Conservation (phyloP, 2,113 vertebrate genomes). For the Microtus oregoni region DNA sequence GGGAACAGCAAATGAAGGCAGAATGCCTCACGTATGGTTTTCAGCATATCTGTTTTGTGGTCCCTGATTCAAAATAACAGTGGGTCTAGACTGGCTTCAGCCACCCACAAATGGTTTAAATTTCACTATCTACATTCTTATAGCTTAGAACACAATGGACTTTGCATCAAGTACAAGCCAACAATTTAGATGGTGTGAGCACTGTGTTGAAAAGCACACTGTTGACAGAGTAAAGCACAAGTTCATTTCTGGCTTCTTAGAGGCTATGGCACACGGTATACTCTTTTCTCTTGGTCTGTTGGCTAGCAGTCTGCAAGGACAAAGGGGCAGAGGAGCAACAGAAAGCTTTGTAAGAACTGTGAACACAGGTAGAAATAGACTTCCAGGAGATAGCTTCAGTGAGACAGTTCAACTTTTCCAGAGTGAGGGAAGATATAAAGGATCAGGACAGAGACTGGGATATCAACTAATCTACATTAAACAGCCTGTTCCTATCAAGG, state of each 20-base stretch:
- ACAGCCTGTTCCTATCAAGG: too few relatives aligned
- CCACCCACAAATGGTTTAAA: not conserved
- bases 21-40: not conserved
- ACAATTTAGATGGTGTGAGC: not conserved
- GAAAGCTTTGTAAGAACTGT: too few relatives aligned
- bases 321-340: not conserved
- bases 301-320: not conserved
- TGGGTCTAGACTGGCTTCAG: not conserved
- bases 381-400: too few relatives aligned
- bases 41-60: not conserved
- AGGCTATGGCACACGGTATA: not conserved
- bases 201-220: not conserved
- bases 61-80: not conserved
- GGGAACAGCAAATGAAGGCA: not conserved
- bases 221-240: too few relatives aligned
- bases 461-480: too few relatives aligned
- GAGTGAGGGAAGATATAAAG: too few relatives aligned
- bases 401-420: too few relatives aligned
- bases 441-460: too few relatives aligned
- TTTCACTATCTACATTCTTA: not conserved
- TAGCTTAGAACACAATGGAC: not conserved
- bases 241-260: not conserved
- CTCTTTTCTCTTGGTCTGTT: not conserved
- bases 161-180: not conserved
- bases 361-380: too few relatives aligned